These are phyloP conservation scores for Heliornis fulica DNA, from an alignment of 2,113 vertebrate species.

Conservation along the genomic window DNA sequence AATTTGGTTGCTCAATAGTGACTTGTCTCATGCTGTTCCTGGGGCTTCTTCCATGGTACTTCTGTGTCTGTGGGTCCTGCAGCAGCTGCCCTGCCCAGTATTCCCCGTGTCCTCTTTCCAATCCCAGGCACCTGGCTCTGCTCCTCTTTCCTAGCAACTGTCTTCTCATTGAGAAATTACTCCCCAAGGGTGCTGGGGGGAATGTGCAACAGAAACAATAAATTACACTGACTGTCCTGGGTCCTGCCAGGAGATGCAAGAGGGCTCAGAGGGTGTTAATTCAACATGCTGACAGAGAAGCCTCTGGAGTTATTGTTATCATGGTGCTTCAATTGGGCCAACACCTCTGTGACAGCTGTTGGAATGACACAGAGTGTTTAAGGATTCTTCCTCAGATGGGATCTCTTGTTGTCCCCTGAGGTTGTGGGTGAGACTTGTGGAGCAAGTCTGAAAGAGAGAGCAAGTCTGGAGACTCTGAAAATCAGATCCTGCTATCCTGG, in stretches of 20 bases:
- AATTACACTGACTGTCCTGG: conserved; percentile 41
- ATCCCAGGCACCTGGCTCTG: background rate
- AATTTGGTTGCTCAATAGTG: background rate
- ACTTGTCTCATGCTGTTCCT: background rate
- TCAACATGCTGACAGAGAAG: conserved; percentile 36
- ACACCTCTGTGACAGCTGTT: background rate
- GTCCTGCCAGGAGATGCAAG: conserved; percentile 33
- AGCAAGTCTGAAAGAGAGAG: background rate
- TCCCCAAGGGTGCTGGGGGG: conserved; percentile 55
- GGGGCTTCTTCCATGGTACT: background rate
- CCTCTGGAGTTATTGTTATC: background rate
- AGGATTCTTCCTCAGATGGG: background rate
- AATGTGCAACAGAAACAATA: conserved; percentile 39
- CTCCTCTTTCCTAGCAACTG: background rate
- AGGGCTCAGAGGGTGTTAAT: background rate
- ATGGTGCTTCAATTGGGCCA: background rate
- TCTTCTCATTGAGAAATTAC: conserved; percentile 49
- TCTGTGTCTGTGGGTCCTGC: background rate
- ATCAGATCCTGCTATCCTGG: background rate
- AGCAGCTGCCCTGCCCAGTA: background rate
- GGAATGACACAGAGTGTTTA: background rate
- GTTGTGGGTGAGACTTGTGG: rapidly evolving
- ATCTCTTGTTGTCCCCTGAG: background rate
- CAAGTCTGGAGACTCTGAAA: no score
- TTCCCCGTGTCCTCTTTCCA: background rate